Evolutionary conservation across 2,113 vertebrate genomes (phyloP).

Genomic region (Gyps fulvus): DNA sequence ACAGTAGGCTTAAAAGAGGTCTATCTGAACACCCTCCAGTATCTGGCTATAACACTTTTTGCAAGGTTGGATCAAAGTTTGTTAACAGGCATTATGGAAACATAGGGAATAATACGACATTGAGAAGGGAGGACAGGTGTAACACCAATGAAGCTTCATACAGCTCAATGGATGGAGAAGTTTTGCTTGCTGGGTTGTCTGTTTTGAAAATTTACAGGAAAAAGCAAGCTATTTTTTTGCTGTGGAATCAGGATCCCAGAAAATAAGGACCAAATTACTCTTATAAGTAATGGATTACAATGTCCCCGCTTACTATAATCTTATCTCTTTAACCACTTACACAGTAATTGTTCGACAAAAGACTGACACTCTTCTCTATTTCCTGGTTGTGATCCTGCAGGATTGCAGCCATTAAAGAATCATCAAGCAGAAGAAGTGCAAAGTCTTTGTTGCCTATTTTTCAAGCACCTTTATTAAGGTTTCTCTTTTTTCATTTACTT

Average conservation of each 20-base stretch:
- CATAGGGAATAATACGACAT: neutral
- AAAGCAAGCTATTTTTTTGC: neutral
- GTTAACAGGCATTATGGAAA: neutral
- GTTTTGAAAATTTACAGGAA: neutral
- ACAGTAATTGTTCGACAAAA: slow-evolving; percentile 23
- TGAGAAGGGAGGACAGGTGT: neutral
- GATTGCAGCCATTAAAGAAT: slow-evolving; percentile 36
- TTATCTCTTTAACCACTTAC: slow-evolving; percentile 52
- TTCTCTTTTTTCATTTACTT: slow-evolving; percentile 31
- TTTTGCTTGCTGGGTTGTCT: neutral
- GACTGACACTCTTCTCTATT: slow-evolving; percentile 11
- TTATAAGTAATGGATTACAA: slow-evolving; percentile 34
- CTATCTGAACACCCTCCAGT: neutral
- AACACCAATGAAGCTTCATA: neutral
- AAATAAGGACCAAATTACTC: slow-evolving; percentile 22
- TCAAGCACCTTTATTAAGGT: slow-evolving; percentile 18
- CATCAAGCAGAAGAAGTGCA: slow-evolving; percentile 19
- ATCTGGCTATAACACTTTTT: neutral
- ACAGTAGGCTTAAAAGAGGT: neutral
- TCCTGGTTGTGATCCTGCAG: slow-evolving; percentile 21
- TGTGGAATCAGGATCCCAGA: neutral
- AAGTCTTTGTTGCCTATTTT: slow-evolving; percentile 8
- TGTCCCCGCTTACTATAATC: neutral
- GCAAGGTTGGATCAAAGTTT: neutral
- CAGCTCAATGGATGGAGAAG: neutral